These are phyloP conservation scores for Oreotrochilus melanogaster DNA, from an alignment of 2,113 vertebrate species.

Conservation along the genomic window DNA sequence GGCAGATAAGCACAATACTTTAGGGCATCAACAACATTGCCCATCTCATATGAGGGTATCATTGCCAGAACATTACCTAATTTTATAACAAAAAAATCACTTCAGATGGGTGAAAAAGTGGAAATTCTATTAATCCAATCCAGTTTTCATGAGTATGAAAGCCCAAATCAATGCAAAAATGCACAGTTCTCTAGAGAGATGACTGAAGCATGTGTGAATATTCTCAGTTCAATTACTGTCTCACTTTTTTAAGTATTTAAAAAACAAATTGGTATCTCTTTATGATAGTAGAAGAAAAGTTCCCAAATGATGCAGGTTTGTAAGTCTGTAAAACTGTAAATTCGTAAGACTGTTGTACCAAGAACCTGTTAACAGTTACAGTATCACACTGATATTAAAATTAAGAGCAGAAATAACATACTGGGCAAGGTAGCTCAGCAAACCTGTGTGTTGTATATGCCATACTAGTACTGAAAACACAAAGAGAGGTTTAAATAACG, in stretches of 20 bases:
- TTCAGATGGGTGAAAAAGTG: not conserved
- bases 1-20: not conserved
- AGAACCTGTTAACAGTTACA: not conserved
- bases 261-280: not conserved
- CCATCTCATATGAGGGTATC: not conserved
- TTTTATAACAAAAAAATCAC: not conserved
- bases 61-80: constrained; percentile 43
- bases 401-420: not conserved
- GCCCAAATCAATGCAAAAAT: not conserved
- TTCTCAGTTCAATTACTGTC: not conserved
- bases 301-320: not conserved
- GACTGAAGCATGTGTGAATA: not conserved
- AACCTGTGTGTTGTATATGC: not conserved
- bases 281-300: not conserved
- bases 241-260: not conserved
- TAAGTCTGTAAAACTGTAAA: not conserved
- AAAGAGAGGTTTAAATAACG: not conserved
- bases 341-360: not conserved
- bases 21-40: not conserved
- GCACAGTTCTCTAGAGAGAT: not conserved
- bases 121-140: not conserved
- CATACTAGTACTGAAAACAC: not conserved
- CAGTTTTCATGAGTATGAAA: not conserved
- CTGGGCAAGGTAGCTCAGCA: not conserved
- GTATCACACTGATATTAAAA: not conserved